These are phyloP conservation scores for Xiphydria camelus DNA, from an alignment of 2,888 invertebrate genomes.

Conservation along the genomic window DNA sequence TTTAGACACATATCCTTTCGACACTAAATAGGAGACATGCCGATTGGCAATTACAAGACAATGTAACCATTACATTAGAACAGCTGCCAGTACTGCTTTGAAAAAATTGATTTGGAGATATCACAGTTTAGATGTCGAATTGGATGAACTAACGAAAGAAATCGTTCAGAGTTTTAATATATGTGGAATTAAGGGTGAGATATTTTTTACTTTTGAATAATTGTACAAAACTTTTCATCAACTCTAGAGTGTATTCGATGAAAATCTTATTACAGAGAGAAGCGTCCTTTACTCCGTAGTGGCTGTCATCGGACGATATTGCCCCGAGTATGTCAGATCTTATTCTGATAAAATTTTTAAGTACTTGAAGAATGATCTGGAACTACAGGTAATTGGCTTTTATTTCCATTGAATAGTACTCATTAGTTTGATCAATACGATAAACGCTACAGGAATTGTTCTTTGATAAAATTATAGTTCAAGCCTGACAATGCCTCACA, in stretches of 20 bases:
- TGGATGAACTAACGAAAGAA: slow-evolving; percentile 20
- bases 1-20: neutral
- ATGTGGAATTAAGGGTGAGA: slow-evolving; percentile 28
- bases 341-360: slow-evolving; percentile 13
- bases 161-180: slow-evolving; percentile 23
- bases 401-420: neutral
- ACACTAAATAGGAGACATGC: slow-evolving; percentile 39
- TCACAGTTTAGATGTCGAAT: slow-evolving; percentile 24
- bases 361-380: slow-evolving; percentile 27
- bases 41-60: slow-evolving; percentile 25
- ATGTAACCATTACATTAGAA: slow-evolving; percentile 24
- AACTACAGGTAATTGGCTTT: slow-evolving; percentile 19
- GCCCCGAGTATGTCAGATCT: slow-evolving; percentile 18
- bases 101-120: slow-evolving; percentile 35
- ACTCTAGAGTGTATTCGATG: slow-evolving; percentile 7
- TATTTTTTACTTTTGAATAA: slow-evolving; percentile 8
- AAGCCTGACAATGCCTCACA: slow-evolving; percentile 8
- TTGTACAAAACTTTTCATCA: neutral
- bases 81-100: slow-evolving; percentile 32
- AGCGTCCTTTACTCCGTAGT: slow-evolving; percentile 25
- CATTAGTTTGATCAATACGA: neutral
- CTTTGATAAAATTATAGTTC: slow-evolving; percentile 22
- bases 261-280: slow-evolving; percentile 27
- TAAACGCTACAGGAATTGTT: slow-evolving; percentile 1
- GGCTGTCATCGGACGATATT: slow-evolving; percentile 30